Evolutionary conservation across 1,140 invertebrate genomes (phyloP), one percentile per base, ranked within the genome.

Genomic region (Nebria ingens): DNA sequence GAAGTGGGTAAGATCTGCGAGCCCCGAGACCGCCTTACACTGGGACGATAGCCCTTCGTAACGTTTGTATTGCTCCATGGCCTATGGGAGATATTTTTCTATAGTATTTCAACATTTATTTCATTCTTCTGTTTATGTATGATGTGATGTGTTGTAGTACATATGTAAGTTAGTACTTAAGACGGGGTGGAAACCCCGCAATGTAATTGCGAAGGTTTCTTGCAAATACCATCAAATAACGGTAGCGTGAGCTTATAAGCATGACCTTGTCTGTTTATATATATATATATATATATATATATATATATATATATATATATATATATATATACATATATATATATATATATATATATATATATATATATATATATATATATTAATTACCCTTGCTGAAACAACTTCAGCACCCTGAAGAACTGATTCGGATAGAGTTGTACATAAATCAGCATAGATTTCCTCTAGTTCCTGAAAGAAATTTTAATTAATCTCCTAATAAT

Each of bases 401-500:
- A 89, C 80, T 73, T 92, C 85, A 56, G 87, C 84, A 60, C 85
- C 86, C 69, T 89, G 84, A 60, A 86, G 77, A 68, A 93, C 80
- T 17, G 88, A 83, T 54, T 89, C 87, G 62, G 87, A 82, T 57
- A 93, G 76, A 52, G 85, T 87, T 62, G 80, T 78, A 71, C 85
- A 89, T 21, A 91, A 79, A 67, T 93, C 89, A 25, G 81, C 79
- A 71, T 92, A 87, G 60, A 92, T 88, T 65, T 90, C 87, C 73
- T 93, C 90, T 61, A 93, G 71, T 76, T 93, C 89, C 87, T 90
- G 75, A 52, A 70, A 78, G 66, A 71, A 65, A 69, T 68, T 58
- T 54, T 56, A 56, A 61, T 6, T 6, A 4, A 29, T 29, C 4
- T 29, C 25, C 25, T 6, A 6, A 6, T 6, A 29, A 29, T 29